A percentile compares a stretch with the other conserved stretches of the same genome.
Evolutionary conservation across 2,888 invertebrate genomes (phyloP).

Genomic region (Ophraella communa): DNA sequence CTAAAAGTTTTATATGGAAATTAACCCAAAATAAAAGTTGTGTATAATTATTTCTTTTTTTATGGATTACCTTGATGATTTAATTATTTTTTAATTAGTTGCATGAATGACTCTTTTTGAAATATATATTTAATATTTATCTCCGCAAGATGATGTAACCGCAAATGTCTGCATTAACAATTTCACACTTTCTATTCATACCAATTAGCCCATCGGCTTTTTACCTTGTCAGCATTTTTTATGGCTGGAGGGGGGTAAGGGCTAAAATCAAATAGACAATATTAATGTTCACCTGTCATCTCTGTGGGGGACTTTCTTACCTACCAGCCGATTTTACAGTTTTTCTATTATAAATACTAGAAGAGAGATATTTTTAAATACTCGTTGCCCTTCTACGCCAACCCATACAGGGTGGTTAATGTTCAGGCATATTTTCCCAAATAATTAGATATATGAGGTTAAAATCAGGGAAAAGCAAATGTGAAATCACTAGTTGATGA

Average conservation of each 20-base stretch:
- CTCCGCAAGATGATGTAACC: no score
- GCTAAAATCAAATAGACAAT: constrained; percentile 35
- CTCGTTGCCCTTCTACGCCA: not conserved
- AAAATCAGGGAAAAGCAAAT: no score
- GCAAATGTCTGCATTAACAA: not conserved
- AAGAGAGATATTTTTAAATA: constrained; percentile 10
- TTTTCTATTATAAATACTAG: constrained; percentile 23
- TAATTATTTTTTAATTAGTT: no score
- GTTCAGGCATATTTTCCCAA: no score
- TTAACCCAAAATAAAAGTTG: no score
- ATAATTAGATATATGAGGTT: no score
- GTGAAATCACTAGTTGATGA: no score
- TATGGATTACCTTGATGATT: no score
- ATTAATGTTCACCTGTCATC: constrained; percentile 40
- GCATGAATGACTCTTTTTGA: no score
- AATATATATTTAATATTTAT: no score
- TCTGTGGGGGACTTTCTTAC: constrained; percentile 38
- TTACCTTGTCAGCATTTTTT: constrained; percentile 32
- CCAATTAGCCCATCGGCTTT: constrained; percentile 15
- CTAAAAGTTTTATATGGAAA: no score
- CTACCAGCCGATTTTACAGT: constrained; percentile 30
- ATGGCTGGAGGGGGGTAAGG: constrained; percentile 28
- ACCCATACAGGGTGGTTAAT: constrained; percentile 9
- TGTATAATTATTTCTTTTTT: no score
- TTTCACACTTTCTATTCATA: constrained; percentile 28